A percentile compares a stretch with the other conserved stretches of the same genome.
Evolutionary conservation across 2,113 vertebrate genomes (phyloP).

Genomic region (Speoplatyrhinus poulsoni): DNA sequence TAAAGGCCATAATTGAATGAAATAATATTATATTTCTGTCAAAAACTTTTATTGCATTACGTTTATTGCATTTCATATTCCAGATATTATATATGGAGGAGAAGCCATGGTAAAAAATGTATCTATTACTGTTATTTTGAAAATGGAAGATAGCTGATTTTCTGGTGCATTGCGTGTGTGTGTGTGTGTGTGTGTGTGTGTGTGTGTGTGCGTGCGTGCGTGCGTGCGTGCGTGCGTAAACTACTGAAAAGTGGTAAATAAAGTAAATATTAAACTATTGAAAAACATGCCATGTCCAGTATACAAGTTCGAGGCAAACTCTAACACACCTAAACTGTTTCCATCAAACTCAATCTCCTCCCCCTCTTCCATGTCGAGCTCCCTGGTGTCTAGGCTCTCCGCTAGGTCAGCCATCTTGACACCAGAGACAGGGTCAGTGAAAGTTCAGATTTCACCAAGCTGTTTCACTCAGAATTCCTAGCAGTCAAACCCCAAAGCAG

Average conservation of each 20-base stretch:
- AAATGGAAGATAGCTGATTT: too few species aligned
- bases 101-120: too few species aligned
- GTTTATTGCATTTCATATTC: too few species aligned
- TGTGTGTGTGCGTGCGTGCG: too few species aligned
- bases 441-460: conserved; percentile 79
- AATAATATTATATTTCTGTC: too few species aligned
- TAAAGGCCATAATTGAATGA: too few species aligned
- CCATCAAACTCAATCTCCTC: conserved; percentile 83
- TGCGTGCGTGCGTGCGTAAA: too few species aligned
- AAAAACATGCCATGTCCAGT: not conserved
- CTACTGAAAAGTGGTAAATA: too few species aligned
- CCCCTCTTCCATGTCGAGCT: conserved; percentile 86
- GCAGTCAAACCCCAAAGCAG: conserved; percentile 37
- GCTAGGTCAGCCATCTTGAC: conserved; percentile 84
- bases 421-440: conserved; percentile 28
- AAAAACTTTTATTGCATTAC: too few species aligned
- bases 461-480: conserved; percentile 78
- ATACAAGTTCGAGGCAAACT: not conserved
- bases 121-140: too few species aligned
- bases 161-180: too few species aligned
- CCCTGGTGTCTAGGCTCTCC: conserved; percentile 89
- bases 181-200: too few species aligned
- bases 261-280: not conserved
- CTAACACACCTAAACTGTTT: conserved; percentile 45
- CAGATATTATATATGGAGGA: not conserved